Evolutionary conservation across 2,888 invertebrate genomes (phyloP).

Genomic region (Corbicula japonica): DNA sequence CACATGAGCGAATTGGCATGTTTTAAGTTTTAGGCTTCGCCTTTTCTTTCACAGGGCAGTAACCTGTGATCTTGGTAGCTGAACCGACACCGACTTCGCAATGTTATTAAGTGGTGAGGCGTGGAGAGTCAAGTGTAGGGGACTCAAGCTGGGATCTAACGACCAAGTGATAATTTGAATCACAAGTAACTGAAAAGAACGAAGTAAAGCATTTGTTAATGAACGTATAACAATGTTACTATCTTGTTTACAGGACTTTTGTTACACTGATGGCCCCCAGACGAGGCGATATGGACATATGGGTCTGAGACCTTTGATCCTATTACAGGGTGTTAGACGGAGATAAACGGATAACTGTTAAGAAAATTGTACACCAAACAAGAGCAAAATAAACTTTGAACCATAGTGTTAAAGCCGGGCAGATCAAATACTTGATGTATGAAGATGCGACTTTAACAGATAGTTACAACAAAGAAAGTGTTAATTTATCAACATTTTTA

Average conservation of each 20-base stretch:
- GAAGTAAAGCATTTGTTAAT: too few relatives aligned
- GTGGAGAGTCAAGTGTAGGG: too few relatives aligned
- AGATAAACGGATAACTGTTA: conserved; percentile 25
- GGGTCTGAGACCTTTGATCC: conserved; percentile 27
- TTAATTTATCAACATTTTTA: conserved; percentile 23
- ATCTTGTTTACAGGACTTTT: conserved; percentile 11
- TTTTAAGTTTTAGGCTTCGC: too few relatives aligned
- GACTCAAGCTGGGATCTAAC: too few relatives aligned
- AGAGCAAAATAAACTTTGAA: conserved; percentile 31
- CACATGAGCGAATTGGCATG: too few relatives aligned
- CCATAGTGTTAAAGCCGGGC: conserved; percentile 30
- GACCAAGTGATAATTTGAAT: too few relatives aligned
- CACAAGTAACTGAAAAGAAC: too few relatives aligned
- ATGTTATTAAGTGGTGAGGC: too few relatives aligned
- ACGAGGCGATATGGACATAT: conserved; percentile 19
- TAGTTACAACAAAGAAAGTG: conserved; percentile 30
- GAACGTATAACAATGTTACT: too few relatives aligned
- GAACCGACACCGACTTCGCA: too few relatives aligned
- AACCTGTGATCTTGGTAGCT: too few relatives aligned
- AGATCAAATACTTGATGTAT: conserved; percentile 24
- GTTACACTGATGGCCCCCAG: conserved; percentile 7
- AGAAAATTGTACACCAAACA: conserved; percentile 37
- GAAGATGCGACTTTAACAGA: conserved; percentile 37
- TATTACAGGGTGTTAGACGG: conserved; percentile 20
- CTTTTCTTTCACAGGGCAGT: too few relatives aligned